Conservation (phyloP, 2,888 invertebrate species). For the Drosophila silvestris region DNA sequence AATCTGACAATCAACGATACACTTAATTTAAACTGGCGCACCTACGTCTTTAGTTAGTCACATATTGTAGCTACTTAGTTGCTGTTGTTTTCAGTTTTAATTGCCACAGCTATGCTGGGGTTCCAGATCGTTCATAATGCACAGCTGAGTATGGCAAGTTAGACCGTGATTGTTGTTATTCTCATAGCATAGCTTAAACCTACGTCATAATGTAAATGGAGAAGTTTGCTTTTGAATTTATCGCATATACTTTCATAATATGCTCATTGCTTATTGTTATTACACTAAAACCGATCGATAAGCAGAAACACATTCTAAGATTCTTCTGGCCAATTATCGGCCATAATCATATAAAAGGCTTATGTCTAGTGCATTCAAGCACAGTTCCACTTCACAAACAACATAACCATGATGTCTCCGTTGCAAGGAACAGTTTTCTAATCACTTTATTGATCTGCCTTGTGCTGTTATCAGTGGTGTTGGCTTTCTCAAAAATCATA, state of each 20-base stretch:
- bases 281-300: slow-evolving; percentile 5
- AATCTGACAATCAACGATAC: slow-evolving; percentile 4
- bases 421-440: slow-evolving; percentile 10
- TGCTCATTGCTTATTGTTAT: background rate
- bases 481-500: slow-evolving; percentile 8
- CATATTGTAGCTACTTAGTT: background rate
- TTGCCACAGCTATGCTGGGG: slow-evolving; percentile 21
- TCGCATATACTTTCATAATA: background rate
- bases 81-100: slow-evolving; percentile 24
- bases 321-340: background rate
- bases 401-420: slow-evolving; percentile 13
- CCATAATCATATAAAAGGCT: slow-evolving; percentile 19
- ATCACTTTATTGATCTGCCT: slow-evolving; percentile 10
- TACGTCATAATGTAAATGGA: slow-evolving; percentile 1
- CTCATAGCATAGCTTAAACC: background rate
- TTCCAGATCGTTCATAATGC: slow-evolving; percentile 22
- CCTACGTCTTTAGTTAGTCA: slow-evolving; percentile 38
- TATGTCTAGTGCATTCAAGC: slow-evolving; percentile 1
- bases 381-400: slow-evolving; percentile 8
- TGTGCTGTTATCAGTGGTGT: background rate
- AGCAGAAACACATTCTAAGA: slow-evolving; percentile 7
- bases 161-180: slow-evolving; percentile 1
- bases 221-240: background rate
- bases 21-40: slow-evolving; percentile 22
- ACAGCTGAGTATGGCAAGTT: background rate